phyloP scores from a whole-genome alignment of 2,797 vertebrate species.

The Garrulus glandarius region DNA sequence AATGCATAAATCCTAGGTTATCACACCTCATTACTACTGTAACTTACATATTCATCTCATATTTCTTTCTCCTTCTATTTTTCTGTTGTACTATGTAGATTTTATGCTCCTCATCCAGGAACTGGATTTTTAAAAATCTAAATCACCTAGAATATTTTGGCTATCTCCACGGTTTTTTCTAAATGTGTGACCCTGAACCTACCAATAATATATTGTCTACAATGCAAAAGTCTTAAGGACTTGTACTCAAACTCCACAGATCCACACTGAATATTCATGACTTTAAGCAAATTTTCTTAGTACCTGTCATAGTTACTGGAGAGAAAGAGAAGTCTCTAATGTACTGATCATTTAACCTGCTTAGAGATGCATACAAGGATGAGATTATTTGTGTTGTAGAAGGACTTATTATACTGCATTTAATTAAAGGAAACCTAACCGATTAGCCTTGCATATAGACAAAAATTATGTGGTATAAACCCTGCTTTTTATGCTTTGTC shows the following conservation, averaged over 20 bases:
- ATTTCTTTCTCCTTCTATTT: background rate
- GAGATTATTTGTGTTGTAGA: background rate
- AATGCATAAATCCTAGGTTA: background rate
- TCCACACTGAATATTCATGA: background rate
- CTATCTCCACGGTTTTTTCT: background rate
- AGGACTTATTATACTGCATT: background rate
- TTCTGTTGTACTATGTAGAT: background rate
- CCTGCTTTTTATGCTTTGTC: background rate
- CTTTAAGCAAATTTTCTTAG: background rate
- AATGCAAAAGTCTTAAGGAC: background rate
- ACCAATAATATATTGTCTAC: background rate
- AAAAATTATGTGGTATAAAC: background rate
- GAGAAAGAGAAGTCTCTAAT: background rate
- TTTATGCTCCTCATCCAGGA: background rate
- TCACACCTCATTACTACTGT: background rate
- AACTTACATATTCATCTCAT: background rate
- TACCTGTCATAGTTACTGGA: background rate
- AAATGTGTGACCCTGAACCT: background rate
- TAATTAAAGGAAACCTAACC: background rate
- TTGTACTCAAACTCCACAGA: background rate
- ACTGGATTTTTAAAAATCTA: background rate
- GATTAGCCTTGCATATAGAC: background rate
- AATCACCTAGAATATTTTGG: background rate
- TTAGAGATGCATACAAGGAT: background rate
- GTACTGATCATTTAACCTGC: background rate